Base-by-base conservation (phyloP, 2,888 invertebrate species). In the Limenitis camilla region DNA sequence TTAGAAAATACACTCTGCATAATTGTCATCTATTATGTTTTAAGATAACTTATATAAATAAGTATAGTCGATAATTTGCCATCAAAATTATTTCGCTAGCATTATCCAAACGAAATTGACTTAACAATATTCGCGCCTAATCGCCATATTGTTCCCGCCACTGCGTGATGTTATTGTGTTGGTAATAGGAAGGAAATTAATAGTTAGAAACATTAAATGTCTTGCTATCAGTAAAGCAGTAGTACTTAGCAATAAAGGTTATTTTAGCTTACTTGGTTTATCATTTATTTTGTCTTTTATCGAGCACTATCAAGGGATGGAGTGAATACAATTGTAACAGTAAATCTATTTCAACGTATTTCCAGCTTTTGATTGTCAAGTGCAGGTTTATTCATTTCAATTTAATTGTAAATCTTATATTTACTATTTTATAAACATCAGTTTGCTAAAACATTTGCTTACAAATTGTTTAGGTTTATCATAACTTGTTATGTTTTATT, bases 141-240 rank as follows among this genome's bases (percentile, higher is more conserved):
- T 60, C 70, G 65, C 70, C 72, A 76, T 75, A 78, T 80, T 83
- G 82, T 82, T 77, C 68, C 66, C 69, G 64, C 64, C 76, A 65
- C 76, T 58, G 65, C 73, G 65, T 81, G 81, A 78, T 74, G 78
- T 76, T 72, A 80, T 82, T 84, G 78, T 83, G 65, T 59, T 59
- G 53, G 70, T 76, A 79, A 81, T 80, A 74, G 75, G 78, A 77
- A 78, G 82, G 81, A 83, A 83, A 84, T 83, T 77, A 78, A 76
- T 81, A 79, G 80, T 81, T 75, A 71, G 71, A 64, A 65, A 65
- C 60, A 63, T 67, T 67, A 71, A 66, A 63, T 56, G 46, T 60
- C 45, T 53, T 52, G 31, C 52, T 46, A 38, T 35, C 31, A 10
- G 45, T 19, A 33, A 53, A 39, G 48, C 55, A 62, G 65, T 69